Conservation (phyloP, 2,888 invertebrate species). For the Anoncus sp. region DNA sequence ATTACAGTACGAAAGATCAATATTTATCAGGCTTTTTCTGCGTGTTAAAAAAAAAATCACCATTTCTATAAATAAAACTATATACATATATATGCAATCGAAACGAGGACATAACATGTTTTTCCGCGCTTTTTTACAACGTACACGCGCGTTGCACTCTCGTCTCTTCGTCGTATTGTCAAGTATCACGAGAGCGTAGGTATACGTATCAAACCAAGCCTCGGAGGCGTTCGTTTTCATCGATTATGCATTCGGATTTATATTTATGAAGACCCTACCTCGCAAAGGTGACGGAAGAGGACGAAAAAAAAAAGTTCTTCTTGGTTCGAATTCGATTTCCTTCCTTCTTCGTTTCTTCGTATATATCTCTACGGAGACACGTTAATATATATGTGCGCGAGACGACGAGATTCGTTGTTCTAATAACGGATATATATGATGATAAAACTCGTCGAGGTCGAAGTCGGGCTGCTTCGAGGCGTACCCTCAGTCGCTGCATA, state of each 20-base stretch:
- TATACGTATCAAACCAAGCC: not conserved
- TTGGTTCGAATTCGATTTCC: not conserved
- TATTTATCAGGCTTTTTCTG: not conserved
- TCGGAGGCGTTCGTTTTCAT: conserved; percentile 74
- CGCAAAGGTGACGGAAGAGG: conserved; percentile 52
- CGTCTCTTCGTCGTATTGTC: conserved; percentile 6
- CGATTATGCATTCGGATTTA: conserved; percentile 80
- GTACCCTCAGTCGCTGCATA: conserved; percentile 55
- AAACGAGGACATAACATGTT: not conserved
- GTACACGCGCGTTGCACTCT: conserved; percentile 26
- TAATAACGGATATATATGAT: conserved; percentile 73
- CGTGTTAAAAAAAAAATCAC: not conserved
- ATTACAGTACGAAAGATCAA: not conserved
- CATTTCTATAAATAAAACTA: not conserved
- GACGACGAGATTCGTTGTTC: conserved; percentile 70
- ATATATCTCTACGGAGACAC: not conserved
- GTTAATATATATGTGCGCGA: not conserved
- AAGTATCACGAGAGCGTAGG: conserved; percentile 39
- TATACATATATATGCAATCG: not conserved
- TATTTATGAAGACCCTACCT: conserved; percentile 77
- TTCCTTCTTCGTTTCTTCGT: not conserved
- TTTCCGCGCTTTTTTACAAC: conserved; percentile 21
- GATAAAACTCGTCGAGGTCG: conserved; percentile 71
- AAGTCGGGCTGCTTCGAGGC: conserved; percentile 62
- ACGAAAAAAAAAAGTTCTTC: conserved; percentile 21